Evolutionary conservation across 2,888 invertebrate genomes (phyloP).

Genomic region (Zygothrica quintamaculata): DNA sequence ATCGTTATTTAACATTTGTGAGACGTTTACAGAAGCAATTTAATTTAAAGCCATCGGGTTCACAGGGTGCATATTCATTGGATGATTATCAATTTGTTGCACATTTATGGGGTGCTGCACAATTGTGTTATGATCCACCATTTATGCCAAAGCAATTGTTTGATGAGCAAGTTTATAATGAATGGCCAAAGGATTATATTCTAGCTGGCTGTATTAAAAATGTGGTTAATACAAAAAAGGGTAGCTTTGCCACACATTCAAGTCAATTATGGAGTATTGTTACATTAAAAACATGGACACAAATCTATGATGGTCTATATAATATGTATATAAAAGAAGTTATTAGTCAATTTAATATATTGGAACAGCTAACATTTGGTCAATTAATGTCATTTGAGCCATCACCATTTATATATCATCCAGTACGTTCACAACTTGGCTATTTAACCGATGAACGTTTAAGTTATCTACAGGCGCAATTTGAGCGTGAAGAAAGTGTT

Average conservation of each 20-base stretch:
- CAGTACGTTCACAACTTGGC: slow-evolving; percentile 75
- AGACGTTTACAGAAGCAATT: slow-evolving; percentile 95
- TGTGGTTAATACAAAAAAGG: slow-evolving; percentile 93
- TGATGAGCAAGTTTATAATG: slow-evolving; percentile 88
- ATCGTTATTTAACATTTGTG: slow-evolving; percentile 92
- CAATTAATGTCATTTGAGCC: slow-evolving; percentile 90
- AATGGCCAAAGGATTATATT: slow-evolving; percentile 91
- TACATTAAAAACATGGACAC: slow-evolving; percentile 95
- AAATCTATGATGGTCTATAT: slow-evolving; percentile 96
- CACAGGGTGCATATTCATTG: slow-evolving; percentile 99
- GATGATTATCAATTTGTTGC: slow-evolving; percentile 99
- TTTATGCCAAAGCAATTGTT: slow-evolving; percentile 93
- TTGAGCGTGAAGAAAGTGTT: not conserved
- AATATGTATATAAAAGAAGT: slow-evolving; percentile 99
- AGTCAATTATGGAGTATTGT: slow-evolving; percentile 99
- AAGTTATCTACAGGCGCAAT: not conserved
- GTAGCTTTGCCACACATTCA: slow-evolving; percentile 99
- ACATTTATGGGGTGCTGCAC: slow-evolving; percentile 99
- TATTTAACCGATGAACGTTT: slow-evolving; percentile 13
- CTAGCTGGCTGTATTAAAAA: slow-evolving; percentile 96
- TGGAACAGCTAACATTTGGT: slow-evolving; percentile 97
- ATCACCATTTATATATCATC: slow-evolving; percentile 61
- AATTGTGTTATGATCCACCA: slow-evolving; percentile 92
- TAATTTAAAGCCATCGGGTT: slow-evolving; percentile 99
- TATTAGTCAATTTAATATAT: slow-evolving; percentile 95